Evolutionary conservation across 2,113 vertebrate genomes (phyloP), one percentile per base, ranked within the genome.

Genomic region (Sorex araneus): DNA sequence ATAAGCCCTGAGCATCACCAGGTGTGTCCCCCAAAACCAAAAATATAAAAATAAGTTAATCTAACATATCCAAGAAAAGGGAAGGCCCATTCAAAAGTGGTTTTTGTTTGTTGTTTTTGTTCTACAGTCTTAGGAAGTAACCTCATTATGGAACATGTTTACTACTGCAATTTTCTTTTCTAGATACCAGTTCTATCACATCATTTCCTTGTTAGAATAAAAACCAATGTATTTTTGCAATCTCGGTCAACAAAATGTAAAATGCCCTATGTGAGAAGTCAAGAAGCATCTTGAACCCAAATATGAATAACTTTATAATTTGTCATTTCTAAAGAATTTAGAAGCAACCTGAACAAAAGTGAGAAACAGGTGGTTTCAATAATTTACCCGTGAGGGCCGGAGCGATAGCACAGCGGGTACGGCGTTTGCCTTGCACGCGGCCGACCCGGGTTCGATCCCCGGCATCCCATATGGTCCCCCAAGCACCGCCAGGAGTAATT

Each of bases 161-260:
- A 84, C 27, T 87, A 73, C 40, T 83, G 25, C 78, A 76, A 66
- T 27, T 64, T 11, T 10, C 40, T 77, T 91, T 78, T 79, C 25
- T 25, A 76, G 87, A 82, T 43, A 73, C 25, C 60, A 91, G 45
- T 30, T 84, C 63, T 27, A 15, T 77, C 79, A 74, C 36, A 70
- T 34, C 4, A 19, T 73, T 91, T 87, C 50, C 76, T 92, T 89
- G 75, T 23, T 88, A 81, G 66, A 87, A 30, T 84, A 87, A 90
- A 66, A 36, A 25, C 78, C 30, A 34, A n/a, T 54, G 12, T 45
- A 54, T 70, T 74, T 64, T 80, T 50, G 73, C n/a, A 60, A 18
- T 8, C 21, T 89, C 25, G 84, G 47, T 10, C 50, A 60, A 32
- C 57, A 28, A 25, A 27, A 67, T 34, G 32, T 54, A 0, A 64